These are phyloP conservation scores for Pachyramphus minor DNA, from an alignment of 2,113 vertebrate species.

Conservation along the genomic window DNA sequence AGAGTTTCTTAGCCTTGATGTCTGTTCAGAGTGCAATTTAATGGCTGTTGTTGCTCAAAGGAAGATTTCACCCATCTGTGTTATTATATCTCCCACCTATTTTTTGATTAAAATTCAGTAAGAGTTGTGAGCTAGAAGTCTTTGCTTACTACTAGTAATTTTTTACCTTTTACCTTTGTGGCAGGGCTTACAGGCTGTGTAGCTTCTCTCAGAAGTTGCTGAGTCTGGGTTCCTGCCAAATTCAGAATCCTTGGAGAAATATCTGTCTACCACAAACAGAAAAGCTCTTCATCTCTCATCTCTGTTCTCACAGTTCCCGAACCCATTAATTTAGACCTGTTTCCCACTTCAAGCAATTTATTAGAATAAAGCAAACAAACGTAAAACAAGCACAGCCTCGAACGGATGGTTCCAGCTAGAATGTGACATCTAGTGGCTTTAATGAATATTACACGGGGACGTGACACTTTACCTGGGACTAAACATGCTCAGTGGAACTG, in stretches of 20 bases:
- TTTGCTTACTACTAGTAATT: neutral
- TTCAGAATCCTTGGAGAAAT: neutral
- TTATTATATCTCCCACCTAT: neutral
- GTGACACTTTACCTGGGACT: neutral
- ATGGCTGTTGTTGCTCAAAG: neutral
- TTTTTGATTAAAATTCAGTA: neutral
- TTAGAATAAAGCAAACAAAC: neutral
- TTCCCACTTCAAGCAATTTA: neutral
- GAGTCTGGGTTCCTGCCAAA: neutral
- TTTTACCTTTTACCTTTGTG: neutral
- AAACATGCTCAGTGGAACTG: neutral
- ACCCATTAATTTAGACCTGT: neutral
- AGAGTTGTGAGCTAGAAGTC: neutral
- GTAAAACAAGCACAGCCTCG: fast-evolving
- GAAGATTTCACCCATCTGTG: neutral
- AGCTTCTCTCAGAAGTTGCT: neutral
- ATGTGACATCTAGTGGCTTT: slow-evolving; percentile 63
- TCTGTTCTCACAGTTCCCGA: neutral
- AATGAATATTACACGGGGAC: neutral
- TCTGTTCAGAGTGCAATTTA: neutral
- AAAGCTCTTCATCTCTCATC: neutral
- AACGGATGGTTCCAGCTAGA: neutral
- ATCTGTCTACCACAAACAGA: neutral
- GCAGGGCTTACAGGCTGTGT: neutral
- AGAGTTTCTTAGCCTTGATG: neutral